Conservation (phyloP, 2,888 invertebrate species). For the Schizaphis graminum region DNA sequence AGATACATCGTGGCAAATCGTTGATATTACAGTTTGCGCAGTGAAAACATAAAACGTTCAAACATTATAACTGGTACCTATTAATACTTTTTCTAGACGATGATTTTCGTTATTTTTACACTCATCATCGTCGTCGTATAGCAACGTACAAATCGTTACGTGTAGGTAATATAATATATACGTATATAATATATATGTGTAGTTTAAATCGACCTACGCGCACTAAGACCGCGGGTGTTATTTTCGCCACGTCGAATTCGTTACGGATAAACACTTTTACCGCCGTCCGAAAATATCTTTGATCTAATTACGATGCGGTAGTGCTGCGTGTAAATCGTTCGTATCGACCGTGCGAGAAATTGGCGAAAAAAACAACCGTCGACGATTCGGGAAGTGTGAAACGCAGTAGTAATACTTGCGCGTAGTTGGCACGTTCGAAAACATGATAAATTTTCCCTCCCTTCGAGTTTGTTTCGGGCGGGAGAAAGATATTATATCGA, state of each 20-base stretch:
- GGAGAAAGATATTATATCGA: not conserved
- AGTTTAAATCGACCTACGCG: not conserved
- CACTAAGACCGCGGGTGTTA: not conserved
- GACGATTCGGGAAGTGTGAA: not conserved
- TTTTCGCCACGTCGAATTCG: constrained; percentile 27
- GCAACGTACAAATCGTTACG: not conserved
- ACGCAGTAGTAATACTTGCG: not conserved
- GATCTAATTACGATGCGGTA: constrained; percentile 21
- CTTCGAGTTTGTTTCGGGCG: not conserved
- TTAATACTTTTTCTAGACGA: not conserved
- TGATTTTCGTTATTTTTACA: constrained; percentile 15
- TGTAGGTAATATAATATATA: not conserved
- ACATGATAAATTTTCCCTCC: not conserved
- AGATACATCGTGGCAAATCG: not conserved
- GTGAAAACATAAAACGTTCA: not conserved
- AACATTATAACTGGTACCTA: not conserved
- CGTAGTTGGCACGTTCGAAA: not conserved
- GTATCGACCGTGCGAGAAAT: not conserved
- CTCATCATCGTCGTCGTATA: not conserved
- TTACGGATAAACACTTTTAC: constrained; percentile 37
- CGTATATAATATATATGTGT: not conserved
- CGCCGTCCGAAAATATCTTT: constrained; percentile 19
- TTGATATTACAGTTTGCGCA: not conserved
- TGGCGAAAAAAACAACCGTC: not conserved
- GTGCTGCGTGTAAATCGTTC: not conserved